Percentiles rank a stretch among this genome's conserved stretches.
phyloP scores from a whole-genome alignment of 2,113 vertebrate species.

The Saiga tatarica region DNA sequence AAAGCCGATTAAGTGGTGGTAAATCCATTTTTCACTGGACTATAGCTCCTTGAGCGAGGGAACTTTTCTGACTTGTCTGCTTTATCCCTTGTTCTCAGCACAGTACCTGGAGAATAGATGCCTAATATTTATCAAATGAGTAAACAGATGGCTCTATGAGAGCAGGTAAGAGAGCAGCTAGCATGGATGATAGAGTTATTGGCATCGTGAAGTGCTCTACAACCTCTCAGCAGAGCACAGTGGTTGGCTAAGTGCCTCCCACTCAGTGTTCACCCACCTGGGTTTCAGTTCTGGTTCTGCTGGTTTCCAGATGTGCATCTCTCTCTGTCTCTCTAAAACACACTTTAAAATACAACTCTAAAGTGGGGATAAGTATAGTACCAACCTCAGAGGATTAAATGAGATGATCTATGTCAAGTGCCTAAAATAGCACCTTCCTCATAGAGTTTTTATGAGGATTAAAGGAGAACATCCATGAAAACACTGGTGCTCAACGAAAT shows the following conservation, averaged over 20 bases:
- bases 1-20: not conserved
- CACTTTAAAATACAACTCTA: not conserved
- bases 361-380: not conserved
- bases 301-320: not conserved
- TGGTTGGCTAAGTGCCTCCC: not conserved
- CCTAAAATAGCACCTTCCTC: not conserved
- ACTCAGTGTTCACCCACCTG: not conserved
- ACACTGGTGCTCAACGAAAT: not conserved
- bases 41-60: not conserved
- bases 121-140: not conserved
- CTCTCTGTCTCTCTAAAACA: not conserved
- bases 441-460: not conserved
- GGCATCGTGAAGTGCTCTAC: rapidly evolving
- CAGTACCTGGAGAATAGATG: not conserved
- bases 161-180: not conserved
- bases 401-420: not conserved
- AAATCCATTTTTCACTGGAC: not conserved
- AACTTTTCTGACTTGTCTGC: not conserved
- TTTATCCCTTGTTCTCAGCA: not conserved
- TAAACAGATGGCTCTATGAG: not conserved
- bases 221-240: not conserved
- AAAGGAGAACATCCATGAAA: not conserved
- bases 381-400: not conserved
- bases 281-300: not conserved
- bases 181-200: rapidly evolving